Percentiles rank a stretch among this genome's conserved stretches.
Conservation (phyloP, 1,140 invertebrate genomes). For the Drosophila equinoxialis region DNA sequence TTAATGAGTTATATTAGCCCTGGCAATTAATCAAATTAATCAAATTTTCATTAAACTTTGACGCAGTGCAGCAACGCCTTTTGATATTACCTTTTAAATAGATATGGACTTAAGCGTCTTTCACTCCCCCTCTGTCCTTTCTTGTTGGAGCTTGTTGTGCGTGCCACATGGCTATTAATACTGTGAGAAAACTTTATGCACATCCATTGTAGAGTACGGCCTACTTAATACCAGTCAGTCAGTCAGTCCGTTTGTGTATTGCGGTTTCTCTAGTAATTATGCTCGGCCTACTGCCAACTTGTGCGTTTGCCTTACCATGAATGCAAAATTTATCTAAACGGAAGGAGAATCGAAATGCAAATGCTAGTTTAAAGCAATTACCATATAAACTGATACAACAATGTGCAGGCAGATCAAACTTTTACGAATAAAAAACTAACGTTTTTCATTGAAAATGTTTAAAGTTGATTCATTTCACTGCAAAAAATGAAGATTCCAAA, state of each 20-base stretch:
- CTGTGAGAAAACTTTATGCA: slow-evolving; percentile 49
- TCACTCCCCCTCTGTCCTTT: background rate
- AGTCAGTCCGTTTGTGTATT: slow-evolving; percentile 5
- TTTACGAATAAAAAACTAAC: too few species aligned
- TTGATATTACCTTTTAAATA: slow-evolving; percentile 40
- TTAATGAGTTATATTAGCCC: slow-evolving; percentile 74
- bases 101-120: slow-evolving; percentile 20
- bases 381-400: too few species aligned
- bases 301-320: slow-evolving; percentile 12
- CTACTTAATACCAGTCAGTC: slow-evolving; percentile 47
- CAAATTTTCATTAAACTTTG: slow-evolving; percentile 76
- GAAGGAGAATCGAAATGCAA: slow-evolving; percentile 5
- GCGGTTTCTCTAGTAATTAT: slow-evolving; percentile 63
- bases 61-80: slow-evolving; percentile 72
- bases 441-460: too few species aligned
- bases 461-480: too few species aligned
- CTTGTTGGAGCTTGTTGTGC: slow-evolving; percentile 47
- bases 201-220: slow-evolving; percentile 59
- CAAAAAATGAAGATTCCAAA: too few species aligned
- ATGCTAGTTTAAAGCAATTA: too few species aligned
- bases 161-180: slow-evolving; percentile 77
- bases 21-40: slow-evolving; percentile 79
- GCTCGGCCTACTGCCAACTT: slow-evolving; percentile 52
- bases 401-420: too few species aligned
- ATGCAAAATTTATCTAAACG: slow-evolving; percentile 6